Conservation (phyloP, 37 sponge, comb jelly and placozoan genomes). For the Crambe crambe region DNA sequence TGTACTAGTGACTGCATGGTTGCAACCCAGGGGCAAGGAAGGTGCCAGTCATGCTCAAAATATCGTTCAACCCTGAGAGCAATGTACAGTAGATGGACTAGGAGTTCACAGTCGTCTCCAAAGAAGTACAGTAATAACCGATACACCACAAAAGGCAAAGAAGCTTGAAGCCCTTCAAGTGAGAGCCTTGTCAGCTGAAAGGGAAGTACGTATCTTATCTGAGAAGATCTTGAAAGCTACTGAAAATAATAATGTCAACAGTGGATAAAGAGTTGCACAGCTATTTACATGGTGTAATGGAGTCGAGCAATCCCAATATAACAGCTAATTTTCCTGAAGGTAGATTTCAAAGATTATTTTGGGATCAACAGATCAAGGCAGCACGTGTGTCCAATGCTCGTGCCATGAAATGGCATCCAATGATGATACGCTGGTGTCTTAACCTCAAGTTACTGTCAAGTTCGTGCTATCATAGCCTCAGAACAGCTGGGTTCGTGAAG, state of each 20-base stretch:
- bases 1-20: too few species aligned
- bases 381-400: slow-evolving; percentile 11
- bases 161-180: neutral
- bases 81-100: slow-evolving; percentile 21
- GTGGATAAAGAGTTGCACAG: slow-evolving; percentile 33
- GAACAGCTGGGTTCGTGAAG: slow-evolving; percentile 14
- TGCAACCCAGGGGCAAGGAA: too few species aligned
- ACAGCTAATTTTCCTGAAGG: slow-evolving; percentile 18
- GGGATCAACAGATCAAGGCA: slow-evolving; percentile 48
- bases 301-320: slow-evolving; percentile 20
- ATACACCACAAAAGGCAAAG: slow-evolving; percentile 31
- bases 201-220: neutral
- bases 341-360: slow-evolving; percentile 24
- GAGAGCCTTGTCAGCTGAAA: slow-evolving; percentile 9
- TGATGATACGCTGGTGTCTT: slow-evolving; percentile 48
- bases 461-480: slow-evolving; percentile 26
- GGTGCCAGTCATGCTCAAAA: too few species aligned
- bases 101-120: neutral
- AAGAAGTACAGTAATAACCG: slow-evolving; percentile 6
- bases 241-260: neutral
- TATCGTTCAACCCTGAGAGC: slow-evolving; percentile 25
- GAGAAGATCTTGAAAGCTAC: neutral
- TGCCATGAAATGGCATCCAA: slow-evolving; percentile 57
- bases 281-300: slow-evolving; percentile 23
- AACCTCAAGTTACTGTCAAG: slow-evolving; percentile 29